Conservation (phyloP, 2,113 vertebrate species). For the Micronycteris hirsuta region DNA sequence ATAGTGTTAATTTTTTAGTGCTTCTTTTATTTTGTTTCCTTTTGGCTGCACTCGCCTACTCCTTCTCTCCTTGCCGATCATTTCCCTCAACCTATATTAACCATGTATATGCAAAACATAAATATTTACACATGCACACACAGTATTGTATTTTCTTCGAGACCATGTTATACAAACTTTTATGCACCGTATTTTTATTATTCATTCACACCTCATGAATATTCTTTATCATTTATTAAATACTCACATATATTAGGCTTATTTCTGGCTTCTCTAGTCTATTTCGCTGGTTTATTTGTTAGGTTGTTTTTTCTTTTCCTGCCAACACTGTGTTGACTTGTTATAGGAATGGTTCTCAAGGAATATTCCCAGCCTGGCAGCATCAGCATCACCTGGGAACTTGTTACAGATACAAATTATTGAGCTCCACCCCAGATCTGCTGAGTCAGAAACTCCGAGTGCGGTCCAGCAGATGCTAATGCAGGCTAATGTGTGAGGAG, state of each 20-base stretch:
- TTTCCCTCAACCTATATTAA: neutral
- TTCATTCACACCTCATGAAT: neutral
- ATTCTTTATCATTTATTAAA: neutral
- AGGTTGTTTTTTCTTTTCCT: neutral
- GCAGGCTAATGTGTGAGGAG: neutral
- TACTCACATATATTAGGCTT: neutral
- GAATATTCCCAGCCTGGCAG: too few relatives aligned
- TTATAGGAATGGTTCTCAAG: neutral
- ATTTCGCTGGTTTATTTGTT: neutral
- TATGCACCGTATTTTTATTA: neutral
- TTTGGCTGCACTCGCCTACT: neutral
- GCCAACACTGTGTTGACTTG: neutral
- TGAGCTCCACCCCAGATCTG: neutral
- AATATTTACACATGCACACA: neutral
- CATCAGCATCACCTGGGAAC: neutral
- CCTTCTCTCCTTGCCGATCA: neutral
- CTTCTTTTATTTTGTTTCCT: neutral
- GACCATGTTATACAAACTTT: neutral
- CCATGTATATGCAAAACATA: neutral
- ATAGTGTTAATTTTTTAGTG: neutral
- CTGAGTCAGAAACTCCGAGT: neutral
- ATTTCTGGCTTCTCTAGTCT: neutral
- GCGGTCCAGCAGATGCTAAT: neutral
- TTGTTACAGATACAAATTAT: neutral
- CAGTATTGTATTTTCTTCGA: neutral